phyloP scores from a whole-genome alignment of 2,797 vertebrate genomes.

The Gadopsis bispinosus region DNA sequence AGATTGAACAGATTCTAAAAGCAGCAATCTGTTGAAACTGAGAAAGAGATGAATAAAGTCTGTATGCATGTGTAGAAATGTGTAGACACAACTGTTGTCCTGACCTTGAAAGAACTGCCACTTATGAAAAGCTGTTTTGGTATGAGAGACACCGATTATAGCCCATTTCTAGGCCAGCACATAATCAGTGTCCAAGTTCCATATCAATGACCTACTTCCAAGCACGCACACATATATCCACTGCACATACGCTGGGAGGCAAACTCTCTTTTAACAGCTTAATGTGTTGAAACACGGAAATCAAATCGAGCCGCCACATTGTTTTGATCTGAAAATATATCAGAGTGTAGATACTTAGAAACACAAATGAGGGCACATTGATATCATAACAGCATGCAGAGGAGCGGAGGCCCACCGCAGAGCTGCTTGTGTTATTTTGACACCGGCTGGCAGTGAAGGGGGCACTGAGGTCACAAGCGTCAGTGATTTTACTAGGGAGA shows the following conservation, averaged over 20 bases:
- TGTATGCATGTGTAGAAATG: constrained; percentile 38
- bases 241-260: constrained; percentile 71
- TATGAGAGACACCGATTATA: constrained; percentile 83
- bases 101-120: constrained; percentile 83
- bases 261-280: constrained; percentile 75
- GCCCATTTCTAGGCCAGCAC: constrained; percentile 84
- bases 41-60: constrained; percentile 49
- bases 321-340: constrained; percentile 69
- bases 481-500: constrained; percentile 61
- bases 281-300: constrained; percentile 64
- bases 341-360: constrained; percentile 47
- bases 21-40: constrained; percentile 33
- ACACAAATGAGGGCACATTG: constrained; percentile 59
- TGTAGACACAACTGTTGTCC: constrained; percentile 66
- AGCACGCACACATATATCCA: constrained; percentile 59
- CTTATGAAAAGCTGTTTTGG: constrained; percentile 82
- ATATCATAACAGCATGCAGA: constrained; percentile 67
- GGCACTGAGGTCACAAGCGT: constrained; percentile 44
- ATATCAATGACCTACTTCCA: constrained; percentile 86
- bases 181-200: constrained; percentile 84
- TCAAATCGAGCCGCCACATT: constrained; percentile 62
- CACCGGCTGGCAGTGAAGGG: constrained; percentile 63
- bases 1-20: constrained; percentile 58
- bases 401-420: constrained; percentile 42
- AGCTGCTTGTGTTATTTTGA: constrained; percentile 71